Evolutionary conservation across 1,140 invertebrate genomes (phyloP), one percentile per base, ranked within the genome.

Genomic region (Lysiphlebus fabarum): DNA sequence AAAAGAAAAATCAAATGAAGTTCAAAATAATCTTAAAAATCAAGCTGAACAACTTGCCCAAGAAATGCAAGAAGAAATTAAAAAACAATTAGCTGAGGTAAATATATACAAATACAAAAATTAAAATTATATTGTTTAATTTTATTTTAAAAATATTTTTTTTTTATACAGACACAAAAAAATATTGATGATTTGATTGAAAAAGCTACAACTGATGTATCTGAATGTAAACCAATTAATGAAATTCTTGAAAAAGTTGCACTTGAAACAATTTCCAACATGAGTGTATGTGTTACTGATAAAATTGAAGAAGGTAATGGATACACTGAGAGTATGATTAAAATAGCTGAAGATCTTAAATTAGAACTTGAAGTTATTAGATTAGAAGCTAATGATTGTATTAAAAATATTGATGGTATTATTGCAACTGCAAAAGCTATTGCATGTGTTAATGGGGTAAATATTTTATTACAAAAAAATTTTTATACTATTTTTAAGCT

Each of bases 371-470:
- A 2, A 1, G 7, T 2, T 3, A 47, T 69, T 9, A 65, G 49
- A 48, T 14, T 61, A 1, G 53, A 69, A 9, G 63, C 63, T 10
- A 37, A 59, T 6, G n/a, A 64, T 1, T 74, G 72, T 49, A 48
- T 63, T 0, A 17, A 61, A 7, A 53, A 67, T 10, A 26, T 68
- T 7, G 44, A 65, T 3, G 68, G 64, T 36, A 5, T 64, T 0
- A 26, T n/a, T 2, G 11, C 42, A 5, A 60, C 59, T 34, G 49
- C 47, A 26, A 53, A 62, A 38, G 68, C 67, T 14, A 38, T 67
- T 10, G 61, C 54, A 11, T 74, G 72, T 48, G 36, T 66, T n/a
- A 65, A 67, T 53, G 4, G n/a, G 43, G 11, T n/a, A 45, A 45
- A 11, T 45, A 1, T 6, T 14, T 12, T 11, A 5, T 5, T 45